These are phyloP conservation scores for Poecilia gillii DNA, from an alignment of 2,797 vertebrate species.

Conservation along the genomic window DNA sequence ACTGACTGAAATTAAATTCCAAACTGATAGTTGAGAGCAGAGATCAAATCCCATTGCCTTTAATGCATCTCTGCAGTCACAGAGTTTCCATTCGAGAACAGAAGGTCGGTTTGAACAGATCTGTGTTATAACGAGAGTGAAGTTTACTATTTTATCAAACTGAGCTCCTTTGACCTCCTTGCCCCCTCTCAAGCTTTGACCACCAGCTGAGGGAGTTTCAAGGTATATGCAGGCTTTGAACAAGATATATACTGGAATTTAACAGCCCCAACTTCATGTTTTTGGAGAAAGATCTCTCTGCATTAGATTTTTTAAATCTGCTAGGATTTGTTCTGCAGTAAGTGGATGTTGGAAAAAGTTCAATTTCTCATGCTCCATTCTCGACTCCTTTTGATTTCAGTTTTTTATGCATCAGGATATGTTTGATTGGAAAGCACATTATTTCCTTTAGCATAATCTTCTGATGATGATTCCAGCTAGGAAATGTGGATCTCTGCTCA, in stretches of 20 bases:
- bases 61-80: conserved; percentile 34
- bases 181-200: neutral
- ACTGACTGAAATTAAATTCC: neutral
- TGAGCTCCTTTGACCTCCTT: neutral
- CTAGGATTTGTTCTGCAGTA: neutral
- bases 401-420: neutral
- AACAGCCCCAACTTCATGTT: neutral
- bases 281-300: neutral
- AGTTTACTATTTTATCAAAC: conserved; percentile 8
- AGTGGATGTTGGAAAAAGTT: neutral
- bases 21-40: neutral
- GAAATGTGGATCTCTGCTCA: no score
- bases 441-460: neutral
- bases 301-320: neutral
- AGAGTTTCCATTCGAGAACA: conserved; percentile 23
- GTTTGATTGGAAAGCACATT: neutral
- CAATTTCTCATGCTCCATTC: neutral
- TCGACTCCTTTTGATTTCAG: neutral
- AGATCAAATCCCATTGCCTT: conserved; percentile 4
- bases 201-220: neutral
- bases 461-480: neutral
- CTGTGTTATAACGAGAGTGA: conserved; percentile 27
- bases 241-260: neutral
- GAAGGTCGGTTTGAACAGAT: conserved; percentile 17
- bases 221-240: neutral